phyloP scores from a whole-genome alignment of 1,140 invertebrate species.

The Drosophila truncata region DNA sequence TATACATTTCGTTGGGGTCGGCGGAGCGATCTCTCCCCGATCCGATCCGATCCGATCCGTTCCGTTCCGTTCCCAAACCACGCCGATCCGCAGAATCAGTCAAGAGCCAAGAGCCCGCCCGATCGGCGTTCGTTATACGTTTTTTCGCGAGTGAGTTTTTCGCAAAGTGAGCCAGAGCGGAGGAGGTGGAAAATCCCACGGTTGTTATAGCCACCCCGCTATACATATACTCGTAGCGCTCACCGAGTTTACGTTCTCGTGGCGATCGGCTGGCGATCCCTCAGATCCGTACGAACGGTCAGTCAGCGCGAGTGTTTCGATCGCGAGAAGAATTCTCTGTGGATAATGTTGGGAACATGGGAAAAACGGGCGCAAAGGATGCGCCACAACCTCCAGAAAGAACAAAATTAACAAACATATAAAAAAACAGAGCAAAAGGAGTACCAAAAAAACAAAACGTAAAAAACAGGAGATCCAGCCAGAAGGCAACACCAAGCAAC shows the following conservation, averaged over 20 bases:
- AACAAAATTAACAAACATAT: slow-evolving; percentile 44
- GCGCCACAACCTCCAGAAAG: slow-evolving; percentile 41
- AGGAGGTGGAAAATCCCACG: slow-evolving; percentile 63
- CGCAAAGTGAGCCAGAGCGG: slow-evolving; percentile 33
- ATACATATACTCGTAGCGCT: slow-evolving; percentile 8
- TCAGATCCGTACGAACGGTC: slow-evolving; percentile 67
- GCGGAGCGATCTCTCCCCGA: slow-evolving; percentile 23
- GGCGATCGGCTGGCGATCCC: slow-evolving; percentile 47
- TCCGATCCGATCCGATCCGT: slow-evolving; percentile 20
- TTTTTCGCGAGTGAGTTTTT: slow-evolving; percentile 61
- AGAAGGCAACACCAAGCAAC: slow-evolving; percentile 31
- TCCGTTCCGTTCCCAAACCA: slow-evolving; percentile 26
- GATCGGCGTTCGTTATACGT: slow-evolving; percentile 28
- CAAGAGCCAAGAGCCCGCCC: slow-evolving; percentile 31
- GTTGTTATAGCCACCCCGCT: slow-evolving; percentile 33
- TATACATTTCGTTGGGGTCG: slow-evolving; percentile 36
- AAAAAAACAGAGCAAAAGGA: slow-evolving; percentile 20
- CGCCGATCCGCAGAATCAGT: slow-evolving; percentile 34
- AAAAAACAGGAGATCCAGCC: slow-evolving; percentile 10
- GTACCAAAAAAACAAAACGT: slow-evolving; percentile 1
- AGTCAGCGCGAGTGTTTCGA: slow-evolving; percentile 35
- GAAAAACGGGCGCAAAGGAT: slow-evolving; percentile 74
- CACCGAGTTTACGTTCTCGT: slow-evolving; percentile 45
- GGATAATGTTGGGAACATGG: slow-evolving; percentile 52
- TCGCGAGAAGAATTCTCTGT: slow-evolving; percentile 30